phyloP scores from a whole-genome alignment of 2,888 invertebrate species.

The Caenorhabditis imperialis region DNA sequence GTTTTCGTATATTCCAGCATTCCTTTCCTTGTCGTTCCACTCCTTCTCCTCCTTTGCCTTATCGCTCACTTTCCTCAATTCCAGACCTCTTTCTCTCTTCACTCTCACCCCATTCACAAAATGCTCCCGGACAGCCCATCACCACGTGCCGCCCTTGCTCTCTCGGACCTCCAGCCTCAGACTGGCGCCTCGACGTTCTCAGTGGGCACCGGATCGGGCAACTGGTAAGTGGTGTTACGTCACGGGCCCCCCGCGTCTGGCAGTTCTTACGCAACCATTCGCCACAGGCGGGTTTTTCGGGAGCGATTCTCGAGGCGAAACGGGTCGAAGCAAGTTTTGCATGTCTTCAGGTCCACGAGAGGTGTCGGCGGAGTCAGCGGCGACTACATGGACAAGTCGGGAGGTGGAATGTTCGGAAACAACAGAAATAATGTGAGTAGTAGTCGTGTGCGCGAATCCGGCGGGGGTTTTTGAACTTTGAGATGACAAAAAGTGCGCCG shows the following conservation, averaged over 20 bases:
- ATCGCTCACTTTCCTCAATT: too few species aligned
- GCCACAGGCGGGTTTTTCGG: conserved; percentile 64
- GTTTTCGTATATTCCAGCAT: conserved; percentile 9
- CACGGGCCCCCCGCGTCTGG: too few species aligned
- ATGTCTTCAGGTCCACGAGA: conserved; percentile 67
- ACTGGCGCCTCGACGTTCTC: conserved; percentile 68
- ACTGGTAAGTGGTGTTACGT: conserved; percentile 59
- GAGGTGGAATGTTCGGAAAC: conserved; percentile 63
- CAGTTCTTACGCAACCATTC: conserved; percentile 55
- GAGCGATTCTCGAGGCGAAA: neutral
- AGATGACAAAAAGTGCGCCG: neutral
- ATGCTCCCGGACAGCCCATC: conserved; percentile 77
- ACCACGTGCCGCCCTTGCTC: conserved; percentile 77
- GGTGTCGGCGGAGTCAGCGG: conserved; percentile 74
- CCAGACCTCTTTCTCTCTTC: conserved; percentile 14
- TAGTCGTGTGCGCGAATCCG: neutral
- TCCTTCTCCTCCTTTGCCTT: too few species aligned
- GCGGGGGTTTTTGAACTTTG: neutral
- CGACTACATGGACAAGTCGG: conserved; percentile 66
- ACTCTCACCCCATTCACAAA: conserved; percentile 7
- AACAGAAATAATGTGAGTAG: conserved; percentile 67
- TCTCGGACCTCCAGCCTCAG: conserved; percentile 76
- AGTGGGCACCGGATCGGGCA: conserved; percentile 68
- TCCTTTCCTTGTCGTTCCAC: neutral
- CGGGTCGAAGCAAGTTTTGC: conserved; percentile 30